phyloP scores from a whole-genome alignment of 1,140 invertebrate genomes.

The Diprion similis region DNA sequence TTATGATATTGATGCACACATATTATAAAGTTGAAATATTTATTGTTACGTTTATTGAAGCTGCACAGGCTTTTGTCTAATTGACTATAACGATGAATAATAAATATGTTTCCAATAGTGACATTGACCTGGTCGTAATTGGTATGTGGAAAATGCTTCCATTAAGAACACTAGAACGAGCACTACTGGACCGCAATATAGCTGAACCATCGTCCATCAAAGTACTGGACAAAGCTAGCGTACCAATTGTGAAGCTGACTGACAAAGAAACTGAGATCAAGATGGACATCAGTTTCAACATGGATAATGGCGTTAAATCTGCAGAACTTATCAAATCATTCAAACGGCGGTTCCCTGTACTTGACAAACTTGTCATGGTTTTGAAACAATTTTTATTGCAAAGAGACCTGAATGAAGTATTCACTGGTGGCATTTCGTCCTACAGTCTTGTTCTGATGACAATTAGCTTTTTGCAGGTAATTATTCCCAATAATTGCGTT shows the following conservation, averaged over 20 bases:
- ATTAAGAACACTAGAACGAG: conserved; percentile 87
- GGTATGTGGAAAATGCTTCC: conserved; percentile 94
- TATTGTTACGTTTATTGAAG: background rate
- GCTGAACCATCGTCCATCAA: conserved; percentile 89
- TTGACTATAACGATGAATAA: background rate
- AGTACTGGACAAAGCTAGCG: conserved; percentile 96
- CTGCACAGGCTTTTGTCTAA: no score
- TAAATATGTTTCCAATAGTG: conserved; percentile 68
- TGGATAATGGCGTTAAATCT: conserved; percentile 94
- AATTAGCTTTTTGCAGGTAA: conserved; percentile 95
- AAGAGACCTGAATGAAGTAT: conserved; percentile 98
- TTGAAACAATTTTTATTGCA: conserved; percentile 97
- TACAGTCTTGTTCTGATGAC: conserved; percentile 99
- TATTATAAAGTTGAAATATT: background rate
- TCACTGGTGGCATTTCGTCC: conserved; percentile 97
- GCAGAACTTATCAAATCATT: conserved; percentile 93
- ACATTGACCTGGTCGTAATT: conserved; percentile 97
- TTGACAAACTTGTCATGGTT: conserved; percentile 94
- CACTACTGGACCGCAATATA: conserved; percentile 86
- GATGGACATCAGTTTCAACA: conserved; percentile 98
- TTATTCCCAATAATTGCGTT: conserved; percentile 44
- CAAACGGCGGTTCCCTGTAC: conserved; percentile 80
- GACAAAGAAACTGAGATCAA: conserved; percentile 91
- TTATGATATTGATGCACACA: no score
- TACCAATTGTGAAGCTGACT: conserved; percentile 97